Evolutionary conservation across 1,140 invertebrate genomes (phyloP), one percentile per base, ranked within the genome.

Genomic region (Hormaphis cornu): DNA sequence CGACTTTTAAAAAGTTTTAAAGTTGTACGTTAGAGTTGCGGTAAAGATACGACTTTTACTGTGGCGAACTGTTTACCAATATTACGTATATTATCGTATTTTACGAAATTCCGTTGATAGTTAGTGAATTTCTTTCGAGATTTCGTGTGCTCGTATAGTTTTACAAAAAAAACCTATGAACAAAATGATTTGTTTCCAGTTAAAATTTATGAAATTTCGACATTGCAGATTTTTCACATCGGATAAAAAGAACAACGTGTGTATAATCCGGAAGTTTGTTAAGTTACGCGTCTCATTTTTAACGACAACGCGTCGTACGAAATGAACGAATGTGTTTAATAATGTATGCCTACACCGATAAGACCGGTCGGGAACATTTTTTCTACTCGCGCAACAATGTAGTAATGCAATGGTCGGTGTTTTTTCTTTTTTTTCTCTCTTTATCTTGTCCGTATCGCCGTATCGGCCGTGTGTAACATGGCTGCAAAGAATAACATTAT

Each of bases 401-500:
- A 46, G 48, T 61, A 28, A 35, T 18, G 26, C 46, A 63, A 46
- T 28, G 42, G 58, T 44, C 59, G 40, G 42, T 30, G n/a, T 42
- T 63, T 44, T 46, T 46, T 40, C 14, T 40, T 40, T 40, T 40
- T n/a, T n/a, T n/a, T n/a, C n/a, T n/a, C 18, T 10, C 26, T 63
- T 63, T 63, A 63, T 63, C 59, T 63, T 4, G 42, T 44, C 12
- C 26, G 33, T 28, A 26, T 63, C 26, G n/a, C n/a, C n/a, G n/a
- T 63, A 63, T 44, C 42, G 26, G 24, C 5, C 18, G 16, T 46
- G 42, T 48, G 12, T 46, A 48, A 63, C 59, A 46, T 63, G 42
- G 42, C 58, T 44, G 58, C 58, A 22, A 63, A 63, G 59, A 63
- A 63, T 63, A 63, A 63, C 42, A 63, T 63, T 63, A 63, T 63